These are phyloP conservation scores for Ifrita kowaldi DNA, from an alignment of 2,113 vertebrate genomes.

Conservation along the genomic window DNA sequence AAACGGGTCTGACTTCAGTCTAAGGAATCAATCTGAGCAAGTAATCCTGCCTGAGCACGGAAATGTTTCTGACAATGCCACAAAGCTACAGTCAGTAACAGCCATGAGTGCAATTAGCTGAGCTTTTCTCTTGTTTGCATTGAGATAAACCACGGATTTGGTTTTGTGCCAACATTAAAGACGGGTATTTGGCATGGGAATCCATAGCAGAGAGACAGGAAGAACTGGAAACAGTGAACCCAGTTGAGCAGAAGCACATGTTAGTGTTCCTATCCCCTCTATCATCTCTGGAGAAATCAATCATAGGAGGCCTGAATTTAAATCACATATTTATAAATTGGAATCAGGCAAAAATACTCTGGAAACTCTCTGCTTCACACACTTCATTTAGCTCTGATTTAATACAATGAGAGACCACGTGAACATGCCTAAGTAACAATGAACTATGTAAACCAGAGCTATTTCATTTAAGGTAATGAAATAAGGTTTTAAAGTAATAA, in stretches of 20 bases:
- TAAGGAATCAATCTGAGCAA: slow-evolving; percentile 51
- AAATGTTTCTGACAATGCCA: background rate
- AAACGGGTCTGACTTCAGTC: slow-evolving; percentile 65
- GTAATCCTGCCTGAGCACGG: background rate
- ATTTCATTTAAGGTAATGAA: background rate
- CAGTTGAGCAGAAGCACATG: background rate
- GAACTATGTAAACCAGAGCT: background rate
- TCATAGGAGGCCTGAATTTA: background rate
- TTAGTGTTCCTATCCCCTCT: background rate
- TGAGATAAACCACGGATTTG: background rate
- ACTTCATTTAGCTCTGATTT: background rate
- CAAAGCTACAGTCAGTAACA: background rate
- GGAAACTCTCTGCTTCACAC: background rate
- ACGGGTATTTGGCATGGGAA: background rate
- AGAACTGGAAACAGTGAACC: background rate
- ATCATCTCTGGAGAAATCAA: background rate
- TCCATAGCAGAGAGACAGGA: background rate
- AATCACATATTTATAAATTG: background rate
- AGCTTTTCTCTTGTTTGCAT: background rate
- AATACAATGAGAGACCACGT: background rate
- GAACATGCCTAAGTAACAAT: background rate
- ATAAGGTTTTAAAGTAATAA: background rate
- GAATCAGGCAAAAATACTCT: background rate
- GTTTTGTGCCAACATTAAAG: background rate
- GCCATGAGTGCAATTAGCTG: background rate